phyloP scores from a whole-genome alignment of 1,140 invertebrate genomes.

The Hermatobates lingyangjiaoensis region DNA sequence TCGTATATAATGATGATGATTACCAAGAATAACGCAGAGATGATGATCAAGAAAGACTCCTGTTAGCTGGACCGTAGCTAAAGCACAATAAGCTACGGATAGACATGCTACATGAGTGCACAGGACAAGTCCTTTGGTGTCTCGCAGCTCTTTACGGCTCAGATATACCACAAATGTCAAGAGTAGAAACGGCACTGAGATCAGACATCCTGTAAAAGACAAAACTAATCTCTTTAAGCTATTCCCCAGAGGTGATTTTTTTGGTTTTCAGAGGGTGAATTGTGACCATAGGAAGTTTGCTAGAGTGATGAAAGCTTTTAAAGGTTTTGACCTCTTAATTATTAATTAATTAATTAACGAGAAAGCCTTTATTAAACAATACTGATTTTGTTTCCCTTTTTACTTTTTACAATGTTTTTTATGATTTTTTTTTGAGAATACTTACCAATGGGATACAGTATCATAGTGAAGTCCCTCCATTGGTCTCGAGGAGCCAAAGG shows the following conservation, averaged over 20 bases:
- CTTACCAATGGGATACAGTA: conserved; percentile 11
- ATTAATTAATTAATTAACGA: no score
- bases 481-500: conserved; percentile 22
- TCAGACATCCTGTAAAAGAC: conserved; percentile 22
- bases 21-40: conserved; percentile 26
- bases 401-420: no score
- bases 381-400: no score
- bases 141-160: conserved; percentile 26
- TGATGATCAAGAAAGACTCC: conserved; percentile 20
- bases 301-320: no score
- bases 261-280: no score
- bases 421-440: no score
- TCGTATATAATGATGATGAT: no score
- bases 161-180: conserved; percentile 27
- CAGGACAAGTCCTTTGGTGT: conserved; percentile 28
- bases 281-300: no score
- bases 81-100: conserved; percentile 25
- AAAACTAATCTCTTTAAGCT: not conserved
- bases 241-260: no score
- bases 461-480: conserved; percentile 16
- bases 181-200: conserved; percentile 30
- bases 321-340: no score
- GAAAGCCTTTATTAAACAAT: no score
- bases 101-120: conserved; percentile 28
- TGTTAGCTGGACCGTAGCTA: conserved; percentile 27